These are phyloP conservation scores for Sepiola atlantica DNA, from an alignment of 2,888 invertebrate species.

Conservation along the genomic window DNA sequence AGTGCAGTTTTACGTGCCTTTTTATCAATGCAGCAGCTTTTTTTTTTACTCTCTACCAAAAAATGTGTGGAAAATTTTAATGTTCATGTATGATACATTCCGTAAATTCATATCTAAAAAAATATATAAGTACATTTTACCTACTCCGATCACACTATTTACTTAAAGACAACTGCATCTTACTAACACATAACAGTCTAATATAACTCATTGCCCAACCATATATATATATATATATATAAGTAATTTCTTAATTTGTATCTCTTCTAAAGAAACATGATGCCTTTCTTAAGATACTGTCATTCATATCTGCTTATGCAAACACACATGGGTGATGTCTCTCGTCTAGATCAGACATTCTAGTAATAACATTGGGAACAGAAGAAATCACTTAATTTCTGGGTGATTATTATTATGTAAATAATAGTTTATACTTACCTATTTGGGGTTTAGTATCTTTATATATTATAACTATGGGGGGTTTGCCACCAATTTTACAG, in stretches of 20 bases:
- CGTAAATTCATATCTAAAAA: background rate
- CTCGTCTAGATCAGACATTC: no score
- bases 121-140: background rate
- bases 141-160: background rate
- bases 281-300: background rate
- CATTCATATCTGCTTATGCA: background rate
- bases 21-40: background rate
- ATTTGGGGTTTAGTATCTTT: background rate
- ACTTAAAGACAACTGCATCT: background rate
- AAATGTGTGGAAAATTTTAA: background rate
- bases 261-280: background rate
- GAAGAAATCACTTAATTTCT: background rate
- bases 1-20: background rate
- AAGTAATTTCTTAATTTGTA: background rate
- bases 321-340: background rate
- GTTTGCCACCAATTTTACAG: no score
- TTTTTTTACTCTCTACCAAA: background rate
- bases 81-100: background rate
- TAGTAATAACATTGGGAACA: background rate
- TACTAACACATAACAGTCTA: background rate
- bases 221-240: background rate
- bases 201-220: background rate
- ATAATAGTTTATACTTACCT: background rate
- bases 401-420: background rate
- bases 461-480: no score